Evolutionary conservation across 2,797 vertebrate genomes (phyloP).

Genomic region (Dermochelys coriacea): DNA sequence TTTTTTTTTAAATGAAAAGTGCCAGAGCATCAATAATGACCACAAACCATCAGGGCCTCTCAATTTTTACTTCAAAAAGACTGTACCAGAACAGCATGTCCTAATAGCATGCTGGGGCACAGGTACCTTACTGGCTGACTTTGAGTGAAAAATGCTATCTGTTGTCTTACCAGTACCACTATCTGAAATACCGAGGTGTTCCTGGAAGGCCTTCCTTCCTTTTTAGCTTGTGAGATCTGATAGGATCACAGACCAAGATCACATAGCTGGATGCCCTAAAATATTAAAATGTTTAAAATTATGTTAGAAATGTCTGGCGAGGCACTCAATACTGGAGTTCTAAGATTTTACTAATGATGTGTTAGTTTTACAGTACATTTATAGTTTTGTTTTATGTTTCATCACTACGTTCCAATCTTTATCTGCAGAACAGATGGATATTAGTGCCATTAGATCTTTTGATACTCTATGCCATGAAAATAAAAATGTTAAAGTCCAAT

Average conservation of each 20-base stretch:
- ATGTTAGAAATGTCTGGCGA: accelerated
- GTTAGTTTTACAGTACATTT: not conserved
- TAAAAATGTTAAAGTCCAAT: constrained; percentile 21
- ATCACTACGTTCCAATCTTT: not conserved
- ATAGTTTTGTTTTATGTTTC: not conserved
- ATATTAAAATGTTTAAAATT: not conserved
- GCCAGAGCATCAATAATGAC: not conserved
- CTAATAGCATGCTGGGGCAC: constrained; percentile 5
- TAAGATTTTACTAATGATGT: not conserved
- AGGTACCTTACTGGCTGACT: not conserved
- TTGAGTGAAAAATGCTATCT: not conserved
- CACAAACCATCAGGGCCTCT: not conserved
- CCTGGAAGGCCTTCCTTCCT: not conserved
- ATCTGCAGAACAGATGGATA: not conserved
- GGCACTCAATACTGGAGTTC: not conserved
- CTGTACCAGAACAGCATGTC: not conserved
- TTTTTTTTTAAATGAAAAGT: not conserved
- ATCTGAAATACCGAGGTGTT: constrained; percentile 20
- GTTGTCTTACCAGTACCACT: not conserved
- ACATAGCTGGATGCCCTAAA: not conserved
- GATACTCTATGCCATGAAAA: constrained; percentile 6
- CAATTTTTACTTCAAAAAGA: not conserved
- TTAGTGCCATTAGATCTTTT: not conserved
- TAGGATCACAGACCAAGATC: not conserved
- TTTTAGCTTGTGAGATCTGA: not conserved